Conservation (phyloP, 2,888 invertebrate species). For the Chirona hameri region DNA sequence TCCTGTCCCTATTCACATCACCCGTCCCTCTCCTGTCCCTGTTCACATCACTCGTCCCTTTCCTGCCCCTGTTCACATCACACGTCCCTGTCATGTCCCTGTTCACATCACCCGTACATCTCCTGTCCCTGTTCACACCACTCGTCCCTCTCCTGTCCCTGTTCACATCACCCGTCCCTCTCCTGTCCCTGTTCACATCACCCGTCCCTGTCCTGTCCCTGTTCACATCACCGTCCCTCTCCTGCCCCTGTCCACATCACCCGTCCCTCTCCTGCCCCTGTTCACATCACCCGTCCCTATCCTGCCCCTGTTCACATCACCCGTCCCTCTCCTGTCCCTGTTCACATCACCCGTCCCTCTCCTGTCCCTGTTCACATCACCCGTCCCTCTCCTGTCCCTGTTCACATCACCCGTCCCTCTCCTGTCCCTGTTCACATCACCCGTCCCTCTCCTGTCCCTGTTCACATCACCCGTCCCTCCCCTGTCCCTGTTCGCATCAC, state of each 20-base stretch:
- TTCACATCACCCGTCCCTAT: neutral
- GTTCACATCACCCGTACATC: neutral
- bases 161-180: neutral
- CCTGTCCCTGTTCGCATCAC: too few species aligned
- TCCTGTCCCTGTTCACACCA: conserved; percentile 48
- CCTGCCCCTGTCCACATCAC: neutral
- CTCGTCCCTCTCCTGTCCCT: too few species aligned
- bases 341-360: neutral
- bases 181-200: too few species aligned
- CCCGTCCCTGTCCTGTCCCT: too few species aligned
- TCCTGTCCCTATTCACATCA: too few species aligned
- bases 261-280: neutral
- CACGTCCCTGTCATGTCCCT: too few species aligned
- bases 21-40: too few species aligned
- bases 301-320: too few species aligned
- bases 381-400: neutral
- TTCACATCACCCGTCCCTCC: neutral
- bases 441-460: neutral
- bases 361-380: too few species aligned
- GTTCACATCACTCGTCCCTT: neutral
- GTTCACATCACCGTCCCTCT: neutral
- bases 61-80: too few species aligned
- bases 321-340: neutral
- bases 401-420: neutral
- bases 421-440: too few species aligned